Base-by-base conservation (phyloP, 2,888 invertebrate species). In the Zaprionus lineosus region DNA sequence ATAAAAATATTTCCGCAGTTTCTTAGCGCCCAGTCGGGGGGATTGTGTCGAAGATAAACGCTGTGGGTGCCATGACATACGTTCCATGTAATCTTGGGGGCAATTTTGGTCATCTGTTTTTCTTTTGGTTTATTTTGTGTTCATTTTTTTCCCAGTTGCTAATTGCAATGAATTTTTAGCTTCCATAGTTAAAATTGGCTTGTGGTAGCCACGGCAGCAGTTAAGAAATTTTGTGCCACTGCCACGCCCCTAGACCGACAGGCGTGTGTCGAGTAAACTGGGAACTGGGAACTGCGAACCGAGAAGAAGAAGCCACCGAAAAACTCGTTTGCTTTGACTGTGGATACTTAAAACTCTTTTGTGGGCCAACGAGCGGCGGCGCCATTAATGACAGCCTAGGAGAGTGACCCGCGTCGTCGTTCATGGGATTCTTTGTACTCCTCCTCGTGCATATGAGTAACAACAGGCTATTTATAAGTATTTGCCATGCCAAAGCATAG, bases 321-420 rank as follows among this genome's bases (percentile, higher is more conserved):
- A 44, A 69, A 69, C 68, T 73, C 55, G 68, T 69, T 69, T 69
- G 26, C 16, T 33, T 24, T 64, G 64, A 66, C 75, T 78, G 83
- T 66, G 56, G 18, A 59, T 57, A 52, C 56, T 55, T 58, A 63
- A 44, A 41, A 39, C 56, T 61, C 64, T 65, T 71, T 82, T 78
- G 85, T 84, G 76, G 85, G 83, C 79, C 84, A 84, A 82, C 63
- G 47, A 58, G n/a, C n/a, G 37, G 79, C 83, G 85, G 85, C 83
- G 83, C 83, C 78, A 84, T 84, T 78, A 84, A 84, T 84, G 79
- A 84, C 79, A 83, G 83, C 61, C 59, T 40, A 50, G 37, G 21
- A 55, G 41, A 81, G 43, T 74, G 65, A 81, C 59, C 74, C 58
- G 21, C 34, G 29, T 53, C 48, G 24, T 8, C 24, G 1, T 8